Percentiles rank a stretch among this genome's conserved stretches.
These are phyloP conservation scores for Neomorphus geoffroyi DNA, from an alignment of 2,797 vertebrate species.

Conservation along the genomic window DNA sequence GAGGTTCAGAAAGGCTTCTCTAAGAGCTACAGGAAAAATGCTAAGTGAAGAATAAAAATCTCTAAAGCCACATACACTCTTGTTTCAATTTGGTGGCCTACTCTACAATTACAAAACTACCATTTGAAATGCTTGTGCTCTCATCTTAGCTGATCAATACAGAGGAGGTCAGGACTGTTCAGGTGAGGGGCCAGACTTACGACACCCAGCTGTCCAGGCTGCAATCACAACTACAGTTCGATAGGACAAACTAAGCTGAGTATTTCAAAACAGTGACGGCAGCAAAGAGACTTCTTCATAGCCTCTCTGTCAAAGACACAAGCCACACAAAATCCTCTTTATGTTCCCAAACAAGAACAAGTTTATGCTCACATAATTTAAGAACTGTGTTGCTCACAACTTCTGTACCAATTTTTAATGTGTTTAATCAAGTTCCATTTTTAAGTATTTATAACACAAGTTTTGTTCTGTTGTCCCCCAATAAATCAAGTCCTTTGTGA, in stretches of 20 bases:
- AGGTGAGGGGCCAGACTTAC: conserved; percentile 31
- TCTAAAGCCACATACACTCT: not conserved
- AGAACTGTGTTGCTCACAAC: not conserved
- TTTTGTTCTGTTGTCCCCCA: not conserved
- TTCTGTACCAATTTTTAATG: not conserved
- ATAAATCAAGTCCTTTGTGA: not conserved
- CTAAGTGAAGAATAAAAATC: not conserved
- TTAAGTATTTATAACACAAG: not conserved
- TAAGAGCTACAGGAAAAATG: not conserved
- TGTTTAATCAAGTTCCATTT: not conserved
- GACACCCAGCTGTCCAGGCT: not conserved
- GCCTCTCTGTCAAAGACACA: not conserved
- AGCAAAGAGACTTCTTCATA: conserved; percentile 11
- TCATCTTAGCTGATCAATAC: conserved; percentile 14
- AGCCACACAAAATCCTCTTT: conserved; percentile 41
- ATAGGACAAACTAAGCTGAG: not conserved
- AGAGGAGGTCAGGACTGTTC: not conserved
- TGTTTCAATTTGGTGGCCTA: not conserved
- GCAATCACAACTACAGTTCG: not conserved
- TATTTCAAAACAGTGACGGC: conserved; percentile 31
- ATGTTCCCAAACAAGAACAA: conserved; percentile 4
- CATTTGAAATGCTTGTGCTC: not conserved
- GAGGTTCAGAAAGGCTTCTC: not conserved
- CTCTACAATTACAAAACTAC: not conserved
- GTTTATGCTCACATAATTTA: not conserved